Evolutionary conservation across 2,888 invertebrate genomes (phyloP).

Genomic region (Apamea monoglypha): DNA sequence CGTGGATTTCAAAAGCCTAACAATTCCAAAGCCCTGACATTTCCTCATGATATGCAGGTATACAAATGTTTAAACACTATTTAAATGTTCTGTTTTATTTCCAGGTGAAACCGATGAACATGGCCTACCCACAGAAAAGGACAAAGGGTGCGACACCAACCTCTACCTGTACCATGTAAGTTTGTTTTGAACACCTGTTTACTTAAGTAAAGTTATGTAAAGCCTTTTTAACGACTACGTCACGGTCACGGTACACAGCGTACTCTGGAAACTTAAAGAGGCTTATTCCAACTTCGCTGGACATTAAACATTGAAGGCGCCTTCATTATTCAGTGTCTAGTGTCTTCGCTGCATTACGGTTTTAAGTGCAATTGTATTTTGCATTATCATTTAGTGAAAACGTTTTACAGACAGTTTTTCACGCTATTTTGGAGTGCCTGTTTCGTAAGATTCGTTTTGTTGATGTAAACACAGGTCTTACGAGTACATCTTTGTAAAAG

Average conservation of each 20-base stretch:
- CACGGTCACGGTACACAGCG: constrained; percentile 1
- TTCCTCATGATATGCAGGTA: not conserved
- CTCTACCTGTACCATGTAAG: constrained; percentile 96
- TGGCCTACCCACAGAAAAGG: constrained; percentile 92
- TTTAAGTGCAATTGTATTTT: constrained; percentile 23
- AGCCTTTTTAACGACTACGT: constrained; percentile 42
- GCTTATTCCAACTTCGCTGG: constrained; percentile 40
- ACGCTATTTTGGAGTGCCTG: not conserved
- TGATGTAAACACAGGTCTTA: not conserved
- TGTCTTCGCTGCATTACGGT: constrained; percentile 22
- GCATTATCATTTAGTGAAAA: not conserved
- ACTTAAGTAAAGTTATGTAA: constrained; percentile 48
- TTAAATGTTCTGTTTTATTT: constrained; percentile 73
- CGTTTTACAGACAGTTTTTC: not conserved
- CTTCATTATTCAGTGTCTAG: constrained; percentile 42
- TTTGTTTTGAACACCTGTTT: constrained; percentile 47
- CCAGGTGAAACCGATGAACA: constrained; percentile 93
- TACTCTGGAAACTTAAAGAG: constrained; percentile 20
- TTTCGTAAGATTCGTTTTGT: not conserved
- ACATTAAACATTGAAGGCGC: constrained; percentile 34
- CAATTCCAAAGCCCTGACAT: not conserved
- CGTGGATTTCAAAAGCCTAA: not conserved
- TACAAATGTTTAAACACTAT: constrained; percentile 35
- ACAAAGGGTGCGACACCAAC: constrained; percentile 95
- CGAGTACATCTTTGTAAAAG: not conserved